Conservation (phyloP, 2,888 invertebrate genomes). For the Zele albiditarsus region DNA sequence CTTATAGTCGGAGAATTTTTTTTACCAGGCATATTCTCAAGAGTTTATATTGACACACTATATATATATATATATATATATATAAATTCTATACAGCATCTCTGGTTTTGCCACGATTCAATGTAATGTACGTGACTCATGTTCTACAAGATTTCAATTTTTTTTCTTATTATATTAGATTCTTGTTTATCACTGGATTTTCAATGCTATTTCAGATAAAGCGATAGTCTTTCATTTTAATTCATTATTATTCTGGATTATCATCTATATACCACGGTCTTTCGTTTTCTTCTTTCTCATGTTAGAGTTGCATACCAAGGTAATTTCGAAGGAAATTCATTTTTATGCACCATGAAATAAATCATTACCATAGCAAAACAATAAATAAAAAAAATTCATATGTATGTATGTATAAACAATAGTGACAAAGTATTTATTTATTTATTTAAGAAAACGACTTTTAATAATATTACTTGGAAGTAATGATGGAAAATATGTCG, state of each 20-base stretch:
- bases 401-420: background rate
- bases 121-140: background rate
- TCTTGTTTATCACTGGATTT: background rate
- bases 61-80: background rate
- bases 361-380: too few relatives aligned
- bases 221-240: background rate
- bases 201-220: background rate
- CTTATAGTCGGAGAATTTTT: constrained; percentile 13
- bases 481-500: constrained; percentile 15
- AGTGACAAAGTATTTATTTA: background rate
- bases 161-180: background rate
- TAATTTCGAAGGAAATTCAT: too few relatives aligned
- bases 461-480: background rate
- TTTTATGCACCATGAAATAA: too few relatives aligned
- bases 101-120: background rate
- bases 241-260: background rate
- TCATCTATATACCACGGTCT: too few relatives aligned
- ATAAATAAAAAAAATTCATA: too few relatives aligned
- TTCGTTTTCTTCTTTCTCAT: too few relatives aligned
- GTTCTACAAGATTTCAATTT: background rate
- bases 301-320: too few relatives aligned
- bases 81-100: background rate
- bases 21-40: background rate
- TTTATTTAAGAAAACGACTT: background rate
- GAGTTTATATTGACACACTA: background rate